Percentiles rank a stretch among this genome's conserved stretches.
Conservation (phyloP, 2,797 vertebrate species). For the Brachyalestes nurse region DNA sequence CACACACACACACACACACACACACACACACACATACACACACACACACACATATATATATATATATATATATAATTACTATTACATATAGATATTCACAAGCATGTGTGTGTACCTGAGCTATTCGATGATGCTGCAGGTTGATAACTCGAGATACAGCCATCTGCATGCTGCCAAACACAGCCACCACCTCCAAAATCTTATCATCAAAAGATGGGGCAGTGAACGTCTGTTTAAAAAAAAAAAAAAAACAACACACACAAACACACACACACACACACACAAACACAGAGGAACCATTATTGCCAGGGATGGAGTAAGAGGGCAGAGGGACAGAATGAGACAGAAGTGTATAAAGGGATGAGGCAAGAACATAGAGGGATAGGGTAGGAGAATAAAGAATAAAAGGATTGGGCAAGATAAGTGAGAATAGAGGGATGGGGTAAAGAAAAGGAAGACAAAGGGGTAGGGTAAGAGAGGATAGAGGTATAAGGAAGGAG, state of each 20-base stretch:
- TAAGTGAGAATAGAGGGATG: too few species aligned
- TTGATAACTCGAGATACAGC: constrained; percentile 95
- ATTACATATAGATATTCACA: background rate
- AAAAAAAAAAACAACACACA: too few species aligned
- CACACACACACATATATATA: constrained; percentile 1
- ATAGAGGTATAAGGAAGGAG: too few species aligned
- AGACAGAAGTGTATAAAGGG: too few species aligned
- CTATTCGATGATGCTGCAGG: constrained; percentile 94
- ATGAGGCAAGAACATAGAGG: too few species aligned
- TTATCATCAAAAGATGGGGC: constrained; percentile 96
- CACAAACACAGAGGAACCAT: constrained; percentile 3
- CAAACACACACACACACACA: constrained; percentile 7
- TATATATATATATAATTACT: background rate
- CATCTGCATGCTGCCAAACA: constrained; percentile 99
- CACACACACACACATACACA: background rate
- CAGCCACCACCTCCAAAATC: constrained; percentile 94
- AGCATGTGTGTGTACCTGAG: constrained; percentile 81
- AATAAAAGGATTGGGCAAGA: too few species aligned
- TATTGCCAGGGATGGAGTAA: too few species aligned
- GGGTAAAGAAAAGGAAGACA: too few species aligned
- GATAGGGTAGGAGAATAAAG: too few species aligned
- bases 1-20: constrained; percentile 3
- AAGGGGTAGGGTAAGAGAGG: too few species aligned
- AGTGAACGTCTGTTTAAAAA: constrained; percentile 93
- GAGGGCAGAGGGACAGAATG: too few species aligned